Percentiles rank a stretch among this genome's conserved stretches.
Conservation (phyloP, 2,888 invertebrate species). For the Machimus rusticus region DNA sequence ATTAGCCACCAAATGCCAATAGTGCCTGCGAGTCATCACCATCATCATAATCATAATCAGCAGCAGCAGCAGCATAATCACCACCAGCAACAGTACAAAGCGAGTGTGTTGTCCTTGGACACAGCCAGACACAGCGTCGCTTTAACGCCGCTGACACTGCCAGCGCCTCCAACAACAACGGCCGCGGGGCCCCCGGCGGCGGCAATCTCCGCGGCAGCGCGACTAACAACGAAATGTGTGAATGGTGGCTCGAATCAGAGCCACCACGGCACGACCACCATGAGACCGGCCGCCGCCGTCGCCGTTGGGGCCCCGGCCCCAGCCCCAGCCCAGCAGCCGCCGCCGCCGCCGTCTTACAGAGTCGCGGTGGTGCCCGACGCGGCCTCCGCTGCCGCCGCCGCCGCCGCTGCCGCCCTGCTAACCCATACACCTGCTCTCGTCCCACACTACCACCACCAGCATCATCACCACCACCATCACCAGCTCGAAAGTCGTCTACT, state of each 20-base stretch:
- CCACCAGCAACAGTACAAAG: conserved; percentile 44
- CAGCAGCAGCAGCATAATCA: neutral
- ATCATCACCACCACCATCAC: conserved; percentile 39
- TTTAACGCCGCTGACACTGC: conserved; percentile 49
- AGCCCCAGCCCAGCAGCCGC: neutral
- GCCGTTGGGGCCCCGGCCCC: neutral
- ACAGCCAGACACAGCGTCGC: conserved; percentile 56
- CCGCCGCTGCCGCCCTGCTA: neutral
- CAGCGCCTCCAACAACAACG: conserved; percentile 51
- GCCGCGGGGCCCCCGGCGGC: conserved; percentile 45
- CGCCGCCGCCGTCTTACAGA: conserved; percentile 16
- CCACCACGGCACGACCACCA: conserved; percentile 5
- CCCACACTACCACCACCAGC: conserved; percentile 51
- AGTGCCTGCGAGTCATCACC: conserved; percentile 23
- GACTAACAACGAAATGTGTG: conserved; percentile 43
- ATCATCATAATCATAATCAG: neutral
- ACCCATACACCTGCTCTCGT: conserved; percentile 48
- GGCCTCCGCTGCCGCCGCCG: conserved; percentile 2
- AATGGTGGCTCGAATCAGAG: conserved; percentile 39
- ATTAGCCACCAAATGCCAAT: conserved; percentile 52
- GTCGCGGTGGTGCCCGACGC: neutral
- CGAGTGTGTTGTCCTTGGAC: conserved; percentile 53
- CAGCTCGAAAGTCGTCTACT: conserved; percentile 49
- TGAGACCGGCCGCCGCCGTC: neutral
- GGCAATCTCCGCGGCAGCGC: conserved; percentile 14